These are phyloP conservation scores for Caenorhabditis drosophilae DNA, from an alignment of 2,888 invertebrate species.

Conservation along the genomic window DNA sequence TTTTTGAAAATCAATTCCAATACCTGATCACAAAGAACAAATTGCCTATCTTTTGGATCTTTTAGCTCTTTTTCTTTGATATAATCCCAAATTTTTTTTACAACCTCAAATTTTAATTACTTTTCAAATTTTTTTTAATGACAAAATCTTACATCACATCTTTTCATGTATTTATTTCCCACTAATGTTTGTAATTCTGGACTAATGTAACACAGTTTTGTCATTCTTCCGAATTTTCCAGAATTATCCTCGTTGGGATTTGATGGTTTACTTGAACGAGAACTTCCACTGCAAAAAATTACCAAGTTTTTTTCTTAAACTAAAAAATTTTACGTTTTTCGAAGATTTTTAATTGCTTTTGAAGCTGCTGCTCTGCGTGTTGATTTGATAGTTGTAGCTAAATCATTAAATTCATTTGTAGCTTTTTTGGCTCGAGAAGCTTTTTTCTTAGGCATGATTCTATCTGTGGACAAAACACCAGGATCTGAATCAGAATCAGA, in stretches of 20 bases:
- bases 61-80: slow-evolving; percentile 53
- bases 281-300: slow-evolving; percentile 1
- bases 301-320: slow-evolving; percentile 4
- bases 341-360: slow-evolving; percentile 22
- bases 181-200: slow-evolving; percentile 36
- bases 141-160: slow-evolving; percentile 39
- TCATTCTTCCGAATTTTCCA: slow-evolving; percentile 34
- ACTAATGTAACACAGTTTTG: slow-evolving; percentile 32
- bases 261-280: slow-evolving; percentile 6
- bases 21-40: slow-evolving; percentile 22
- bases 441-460: slow-evolving; percentile 5
- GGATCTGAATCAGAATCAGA: slow-evolving; percentile 18
- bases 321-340: neutral
- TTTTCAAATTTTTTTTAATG: neutral
- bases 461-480: slow-evolving; percentile 14
- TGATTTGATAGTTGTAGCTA: slow-evolving; percentile 20
- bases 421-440: neutral
- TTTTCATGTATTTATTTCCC: slow-evolving; percentile 33
- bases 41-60: slow-evolving; percentile 56
- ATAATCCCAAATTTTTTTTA: slow-evolving; percentile 60
- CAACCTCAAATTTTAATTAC: slow-evolving; percentile 28
- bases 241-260: slow-evolving; percentile 29
- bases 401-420: slow-evolving; percentile 3
- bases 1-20: slow-evolving; percentile 37
- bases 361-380: slow-evolving; percentile 30